Evolutionary conservation across 2,888 invertebrate genomes (phyloP), one percentile per base, ranked within the genome.

Genomic region (Eudasyphora cyanicolor): DNA sequence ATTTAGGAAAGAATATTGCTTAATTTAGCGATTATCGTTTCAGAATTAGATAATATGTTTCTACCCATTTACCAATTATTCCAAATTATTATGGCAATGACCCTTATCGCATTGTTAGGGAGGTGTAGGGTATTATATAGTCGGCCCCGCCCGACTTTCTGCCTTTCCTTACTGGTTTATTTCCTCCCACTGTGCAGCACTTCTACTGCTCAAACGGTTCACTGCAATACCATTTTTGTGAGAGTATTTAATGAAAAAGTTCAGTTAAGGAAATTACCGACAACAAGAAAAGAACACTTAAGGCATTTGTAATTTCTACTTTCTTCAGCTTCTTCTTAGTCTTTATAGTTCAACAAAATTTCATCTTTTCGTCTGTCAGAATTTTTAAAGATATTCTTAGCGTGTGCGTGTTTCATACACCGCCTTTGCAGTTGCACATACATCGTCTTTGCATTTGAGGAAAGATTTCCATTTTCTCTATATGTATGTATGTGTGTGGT

Each of bases 401-500:
- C 29, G 60, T 60, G 60, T 32, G 54, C 24, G 54, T 27, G 54
- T 57, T 21, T 24, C n/a, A 10, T 57, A n/a, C n/a, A n/a, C 7
- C 14, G 24, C 17, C 17, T 49, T n/a, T 49, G 49, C 17, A 5
- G 17, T 49, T 17, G 21, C n/a, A n/a, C n/a, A n/a, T n/a, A n/a
- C n/a, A n/a, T n/a, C n/a, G n/a, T n/a, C n/a, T n/a, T n/a, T n/a
- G 14, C 19, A 57, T 49, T 49, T 49, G 57, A 57, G 14, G 57
- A 32, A 62, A 62, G 62, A 62, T 62, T 62, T 57, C 17, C 54
- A 57, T 57, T 57, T 62, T 62, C 32, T n/a, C n/a, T n/a, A 32
- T 32, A 32, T 24, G n/a, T 17, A 17, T 62, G 10, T 12, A 57
- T 57, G 12, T 12, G 14, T 12, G 27, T 57, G 51, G 19, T 8